These are phyloP conservation scores for Nothobranchius furzeri DNA, from an alignment of 2,113 vertebrate species.

Conservation along the genomic window DNA sequence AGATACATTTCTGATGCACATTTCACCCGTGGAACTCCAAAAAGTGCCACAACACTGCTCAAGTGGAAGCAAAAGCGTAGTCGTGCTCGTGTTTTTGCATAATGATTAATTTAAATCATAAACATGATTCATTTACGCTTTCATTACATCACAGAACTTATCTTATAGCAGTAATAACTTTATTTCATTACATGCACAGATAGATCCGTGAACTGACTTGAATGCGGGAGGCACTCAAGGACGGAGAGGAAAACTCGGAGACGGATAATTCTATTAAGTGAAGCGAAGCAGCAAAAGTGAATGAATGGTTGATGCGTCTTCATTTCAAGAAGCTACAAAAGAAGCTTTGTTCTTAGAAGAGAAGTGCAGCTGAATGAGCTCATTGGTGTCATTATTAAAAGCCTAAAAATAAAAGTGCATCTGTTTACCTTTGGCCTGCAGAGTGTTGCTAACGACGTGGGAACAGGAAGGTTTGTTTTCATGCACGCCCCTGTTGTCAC, in stretches of 20 bases:
- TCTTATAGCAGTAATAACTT: conserved; percentile 42
- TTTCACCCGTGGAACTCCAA: not conserved
- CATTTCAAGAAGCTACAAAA: conserved; percentile 22
- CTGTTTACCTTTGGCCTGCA: not conserved
- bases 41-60: conserved; percentile 30
- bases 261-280: conserved; percentile 52
- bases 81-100: conserved; percentile 10
- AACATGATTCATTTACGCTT: conserved; percentile 40
- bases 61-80: conserved; percentile 63
- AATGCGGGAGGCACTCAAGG: conserved; percentile 18
- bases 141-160: conserved; percentile 37
- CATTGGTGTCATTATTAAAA: not conserved
- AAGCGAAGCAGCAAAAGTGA: conserved; percentile 32
- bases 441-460: not conserved
- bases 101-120: conserved; percentile 42
- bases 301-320: conserved; percentile 24
- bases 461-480: not conserved
- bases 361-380: conserved; percentile 7
- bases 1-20: conserved; percentile 36
- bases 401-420: not conserved
- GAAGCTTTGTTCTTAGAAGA: conserved; percentile 31
- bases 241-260: conserved; percentile 23
- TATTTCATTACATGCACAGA: conserved; percentile 52
- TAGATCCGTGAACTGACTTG: conserved; percentile 41
- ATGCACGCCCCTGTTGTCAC: not conserved